Conservation (phyloP, 2,888 invertebrate species). For the Trichogramma dendrolimi region DNA sequence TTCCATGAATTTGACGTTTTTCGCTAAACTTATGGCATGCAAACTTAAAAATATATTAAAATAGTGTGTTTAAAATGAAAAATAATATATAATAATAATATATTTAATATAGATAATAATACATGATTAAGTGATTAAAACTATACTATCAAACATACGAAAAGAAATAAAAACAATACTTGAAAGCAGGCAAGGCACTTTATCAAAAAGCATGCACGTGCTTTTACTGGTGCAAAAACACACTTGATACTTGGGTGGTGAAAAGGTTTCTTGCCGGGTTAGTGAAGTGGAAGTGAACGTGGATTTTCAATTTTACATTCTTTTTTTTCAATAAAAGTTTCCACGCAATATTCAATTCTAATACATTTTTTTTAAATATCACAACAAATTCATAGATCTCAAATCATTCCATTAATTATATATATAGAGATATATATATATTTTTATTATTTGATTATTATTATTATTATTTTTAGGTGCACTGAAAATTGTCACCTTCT, state of each 20-base stretch:
- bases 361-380: conserved; percentile 29
- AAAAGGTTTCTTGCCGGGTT: conserved; percentile 40
- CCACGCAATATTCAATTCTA: conserved; percentile 29
- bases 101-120: background rate
- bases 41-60: background rate
- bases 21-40: no score
- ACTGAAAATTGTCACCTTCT: conserved; percentile 62
- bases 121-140: background rate
- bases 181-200: conserved; percentile 35
- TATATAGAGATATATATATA: conserved; percentile 26
- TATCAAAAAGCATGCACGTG: conserved; percentile 44
- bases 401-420: conserved; percentile 27
- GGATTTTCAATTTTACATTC: conserved; percentile 28
- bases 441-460: conserved; percentile 43
- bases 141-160: conserved; percentile 9
- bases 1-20: no score
- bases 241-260: conserved; percentile 39
- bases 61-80: background rate
- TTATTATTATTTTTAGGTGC: conserved; percentile 51
- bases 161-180: conserved; percentile 22
- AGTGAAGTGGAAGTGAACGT: conserved; percentile 43
- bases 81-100: background rate
- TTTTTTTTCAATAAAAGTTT: conserved; percentile 28
- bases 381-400: conserved; percentile 23
- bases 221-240: conserved; percentile 47